Evolutionary conservation across 2,888 invertebrate species (phyloP), one percentile per base, ranked within the genome.

Genomic region (Acanthoscelides obtectus): DNA sequence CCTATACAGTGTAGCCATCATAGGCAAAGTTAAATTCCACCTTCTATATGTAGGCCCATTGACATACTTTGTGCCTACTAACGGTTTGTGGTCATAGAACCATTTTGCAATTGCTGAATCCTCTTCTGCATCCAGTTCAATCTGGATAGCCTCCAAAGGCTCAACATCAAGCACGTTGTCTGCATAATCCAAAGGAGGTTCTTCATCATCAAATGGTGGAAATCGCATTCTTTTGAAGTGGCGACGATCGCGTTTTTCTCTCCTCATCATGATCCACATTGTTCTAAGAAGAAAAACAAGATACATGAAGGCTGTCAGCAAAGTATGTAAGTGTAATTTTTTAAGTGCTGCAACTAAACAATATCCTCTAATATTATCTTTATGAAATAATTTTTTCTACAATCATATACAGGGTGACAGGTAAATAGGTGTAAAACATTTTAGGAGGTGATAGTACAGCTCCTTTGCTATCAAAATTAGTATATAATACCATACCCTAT

Each of bases 181-280:
- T 6, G 99, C 99, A 85, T 99, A 99, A 86, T 99, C 99, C 65
- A 99, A 87, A 0, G 99, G 99, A 68, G 99, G 99, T 87, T 99
- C 99, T 86, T 99, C 99, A 86, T 99, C 99, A 84, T 99, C 99
- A 85, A 99, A 99, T 0, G 99, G 99, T 19, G 99, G 99, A 85
- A 99, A 99, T 78, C 99, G 89, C 99, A 99, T 99, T 79, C 99
- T 89, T 86, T 99, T 99, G 85, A 99, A 99, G 85, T 99, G 99
- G 27, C 99, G 91, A 84, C 99, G 93, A 88, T 99, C 99, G 76
- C 99, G 89, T 86, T 99, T 99, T 84, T 99, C 99, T 79, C 99
- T 90, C 78, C 99, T 89, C 99, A 99, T 99, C 98, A 99, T 99
- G 79, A 99, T 99, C 99, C 99, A 99, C 99, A 99, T 99, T 0